These are phyloP conservation scores for Sebastes variabilis DNA, from an alignment of 2,797 vertebrate species.

Conservation along the genomic window DNA sequence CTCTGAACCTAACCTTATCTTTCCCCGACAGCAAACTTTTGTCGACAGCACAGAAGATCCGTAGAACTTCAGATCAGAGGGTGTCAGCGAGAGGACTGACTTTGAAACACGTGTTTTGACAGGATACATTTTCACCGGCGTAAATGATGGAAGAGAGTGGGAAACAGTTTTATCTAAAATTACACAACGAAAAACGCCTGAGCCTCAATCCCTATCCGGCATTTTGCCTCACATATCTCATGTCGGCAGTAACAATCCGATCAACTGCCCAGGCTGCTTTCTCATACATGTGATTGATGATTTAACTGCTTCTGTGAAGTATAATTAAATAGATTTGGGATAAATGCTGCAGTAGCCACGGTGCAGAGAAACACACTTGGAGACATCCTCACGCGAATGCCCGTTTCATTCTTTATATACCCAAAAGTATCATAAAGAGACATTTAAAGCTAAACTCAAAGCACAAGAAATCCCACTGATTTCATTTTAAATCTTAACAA, in stretches of 20 bases:
- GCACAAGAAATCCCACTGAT: constrained; percentile 56
- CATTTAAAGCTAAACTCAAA: constrained; percentile 56
- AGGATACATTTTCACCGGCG: constrained; percentile 61
- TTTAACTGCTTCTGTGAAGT: constrained; percentile 41
- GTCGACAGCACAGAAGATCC: constrained; percentile 65
- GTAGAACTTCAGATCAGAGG: constrained; percentile 75
- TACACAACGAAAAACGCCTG: constrained; percentile 35
- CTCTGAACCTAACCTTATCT: constrained; percentile 71
- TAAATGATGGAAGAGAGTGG: constrained; percentile 46
- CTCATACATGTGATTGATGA: constrained; percentile 22
- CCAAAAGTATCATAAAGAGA: constrained; percentile 33
- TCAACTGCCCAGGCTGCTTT: constrained; percentile 11
- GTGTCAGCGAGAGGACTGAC: constrained; percentile 62
- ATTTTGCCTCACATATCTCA: constrained; percentile 30
- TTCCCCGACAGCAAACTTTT: constrained; percentile 73
- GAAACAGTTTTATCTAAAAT: constrained; percentile 55
- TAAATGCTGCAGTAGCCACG: constrained; percentile 25
- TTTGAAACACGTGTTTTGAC: constrained; percentile 77
- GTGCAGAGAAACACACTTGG: constrained; percentile 10
- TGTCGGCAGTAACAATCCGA: neutral
- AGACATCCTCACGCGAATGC: constrained; percentile 29
- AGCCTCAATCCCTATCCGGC: constrained; percentile 20
- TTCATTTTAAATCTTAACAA: constrained; percentile 68
- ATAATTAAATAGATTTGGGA: constrained; percentile 49
- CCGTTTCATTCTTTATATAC: constrained; percentile 32